Evolutionary conservation across 2,797 vertebrate species (phyloP).

Genomic region (Bucorvus abyssinicus): DNA sequence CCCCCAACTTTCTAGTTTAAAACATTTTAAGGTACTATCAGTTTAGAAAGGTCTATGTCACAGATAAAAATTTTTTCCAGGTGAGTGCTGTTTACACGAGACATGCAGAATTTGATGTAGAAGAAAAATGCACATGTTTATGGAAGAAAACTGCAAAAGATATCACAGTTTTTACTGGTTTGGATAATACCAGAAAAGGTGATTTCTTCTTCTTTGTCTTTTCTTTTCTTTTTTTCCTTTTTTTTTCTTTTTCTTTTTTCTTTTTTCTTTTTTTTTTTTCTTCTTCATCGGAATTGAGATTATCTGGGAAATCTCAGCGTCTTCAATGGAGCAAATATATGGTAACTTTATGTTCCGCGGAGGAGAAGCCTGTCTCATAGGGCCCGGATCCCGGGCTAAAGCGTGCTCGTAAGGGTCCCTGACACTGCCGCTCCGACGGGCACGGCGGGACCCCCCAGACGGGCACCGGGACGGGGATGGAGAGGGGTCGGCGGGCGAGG

Average conservation of each 20-base stretch:
- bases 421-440: too few species aligned
- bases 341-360: fast-evolving
- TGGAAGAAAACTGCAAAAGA: not conserved
- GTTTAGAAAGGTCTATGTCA: not conserved
- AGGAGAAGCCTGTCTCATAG: fast-evolving
- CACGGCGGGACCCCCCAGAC: not conserved
- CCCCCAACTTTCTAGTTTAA: not conserved
- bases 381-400: fast-evolving
- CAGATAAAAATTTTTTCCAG: not conserved
- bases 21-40: fast-evolving
- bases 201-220: too few species aligned
- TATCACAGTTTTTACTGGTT: fast-evolving
- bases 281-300: not conserved
- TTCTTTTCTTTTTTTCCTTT: too few species aligned
- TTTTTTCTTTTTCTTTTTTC: too few species aligned
- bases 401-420: fast-evolving
- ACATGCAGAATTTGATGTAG: not conserved
- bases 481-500: not conserved
- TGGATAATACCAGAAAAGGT: not conserved
- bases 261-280: too few species aligned
- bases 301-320: not conserved
- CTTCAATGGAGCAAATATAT: fast-evolving
- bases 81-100: not conserved
- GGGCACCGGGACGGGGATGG: not conserved
- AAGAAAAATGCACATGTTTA: not conserved